Conservation (phyloP, 2,888 invertebrate genomes). For the Caenorhabditis sp. region DNA sequence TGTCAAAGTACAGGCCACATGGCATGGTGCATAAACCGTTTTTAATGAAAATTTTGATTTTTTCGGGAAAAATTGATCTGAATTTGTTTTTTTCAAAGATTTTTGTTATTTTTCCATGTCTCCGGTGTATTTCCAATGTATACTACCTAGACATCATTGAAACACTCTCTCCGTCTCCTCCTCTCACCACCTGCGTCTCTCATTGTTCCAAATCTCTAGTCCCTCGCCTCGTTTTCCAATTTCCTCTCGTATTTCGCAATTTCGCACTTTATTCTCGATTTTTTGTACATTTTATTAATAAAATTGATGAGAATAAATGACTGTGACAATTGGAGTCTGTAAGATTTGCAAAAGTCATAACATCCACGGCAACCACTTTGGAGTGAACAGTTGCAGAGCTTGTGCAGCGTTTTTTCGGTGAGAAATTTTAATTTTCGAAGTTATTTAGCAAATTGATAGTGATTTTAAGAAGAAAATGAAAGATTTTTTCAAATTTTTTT, state of each 20-base stretch:
- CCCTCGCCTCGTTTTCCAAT: neutral
- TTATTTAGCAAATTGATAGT: no score
- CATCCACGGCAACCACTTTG: conserved; percentile 62
- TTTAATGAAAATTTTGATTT: neutral
- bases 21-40: no score
- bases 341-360: conserved; percentile 27
- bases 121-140: no score
- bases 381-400: conserved; percentile 58
- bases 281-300: no score
- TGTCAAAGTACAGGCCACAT: no score
- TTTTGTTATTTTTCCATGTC: no score
- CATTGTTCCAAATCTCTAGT: neutral
- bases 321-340: neutral
- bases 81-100: neutral
- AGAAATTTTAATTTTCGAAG: no score
- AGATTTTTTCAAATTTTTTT: no score
- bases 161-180: neutral
- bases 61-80: no score
- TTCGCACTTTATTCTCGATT: neutral
- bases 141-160: no score
- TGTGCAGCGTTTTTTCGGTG: conserved; percentile 62
- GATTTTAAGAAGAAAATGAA: no score
- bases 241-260: neutral
- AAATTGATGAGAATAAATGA: neutral
- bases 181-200: neutral